Conservation (phyloP, 1,140 invertebrate genomes). For the Cydia amplana region DNA sequence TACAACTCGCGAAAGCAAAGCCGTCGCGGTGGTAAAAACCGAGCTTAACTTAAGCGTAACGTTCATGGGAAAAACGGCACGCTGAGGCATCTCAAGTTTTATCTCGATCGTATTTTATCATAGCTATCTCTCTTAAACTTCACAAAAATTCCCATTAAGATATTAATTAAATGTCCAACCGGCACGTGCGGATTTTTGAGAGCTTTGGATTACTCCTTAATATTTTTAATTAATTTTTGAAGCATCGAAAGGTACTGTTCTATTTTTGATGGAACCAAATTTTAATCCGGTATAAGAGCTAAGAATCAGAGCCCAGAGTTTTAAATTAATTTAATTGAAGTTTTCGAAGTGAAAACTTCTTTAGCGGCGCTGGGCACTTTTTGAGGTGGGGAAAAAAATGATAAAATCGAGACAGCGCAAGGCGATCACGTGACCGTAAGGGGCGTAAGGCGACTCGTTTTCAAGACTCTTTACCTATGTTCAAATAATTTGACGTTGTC, state of each 20-base stretch:
- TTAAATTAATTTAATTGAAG: too few species aligned
- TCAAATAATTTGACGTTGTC: too few species aligned
- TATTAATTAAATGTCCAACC: slow-evolving; percentile 11
- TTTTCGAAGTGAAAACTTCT: too few species aligned
- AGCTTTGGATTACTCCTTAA: slow-evolving; percentile 6
- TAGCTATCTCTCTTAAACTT: slow-evolving; percentile 1
- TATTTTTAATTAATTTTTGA: slow-evolving; percentile 10
- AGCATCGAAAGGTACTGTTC: neutral
- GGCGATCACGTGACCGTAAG: too few species aligned
- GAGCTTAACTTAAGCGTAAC: neutral
- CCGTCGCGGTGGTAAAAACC: too few species aligned
- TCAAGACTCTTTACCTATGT: too few species aligned
- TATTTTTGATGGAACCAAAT: neutral
- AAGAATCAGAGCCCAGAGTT: too few species aligned
- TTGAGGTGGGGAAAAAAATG: too few species aligned
- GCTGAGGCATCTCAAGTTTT: neutral
- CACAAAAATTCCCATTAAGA: neutral
- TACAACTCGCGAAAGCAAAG: too few species aligned
- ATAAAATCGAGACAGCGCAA: too few species aligned
- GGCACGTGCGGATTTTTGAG: neutral
- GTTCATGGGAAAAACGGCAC: neutral
- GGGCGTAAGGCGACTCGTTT: too few species aligned
- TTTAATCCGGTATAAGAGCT: neutral
- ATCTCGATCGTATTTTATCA: slow-evolving; percentile 5
- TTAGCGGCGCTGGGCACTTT: too few species aligned